Base-by-base conservation (phyloP, 1,140 invertebrate genomes). In the Leptinotarsa texana region DNA sequence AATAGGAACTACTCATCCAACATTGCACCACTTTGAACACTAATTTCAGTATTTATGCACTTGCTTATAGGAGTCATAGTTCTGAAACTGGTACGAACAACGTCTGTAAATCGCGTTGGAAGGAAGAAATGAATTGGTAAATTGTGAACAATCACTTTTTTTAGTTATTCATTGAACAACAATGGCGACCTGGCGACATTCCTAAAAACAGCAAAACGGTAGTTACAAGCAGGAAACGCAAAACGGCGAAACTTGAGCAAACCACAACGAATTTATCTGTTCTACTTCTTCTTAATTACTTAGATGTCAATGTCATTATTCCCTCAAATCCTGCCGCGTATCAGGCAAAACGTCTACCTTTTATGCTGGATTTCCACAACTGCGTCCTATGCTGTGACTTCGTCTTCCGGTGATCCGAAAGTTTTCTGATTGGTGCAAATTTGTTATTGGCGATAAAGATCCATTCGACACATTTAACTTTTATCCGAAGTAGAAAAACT, bases 131-230 rank as follows among this genome's bases (percentile, higher is more conserved):
- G n/a, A 68, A 65, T 68, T 27, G 21, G 48, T 15, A 21, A 72
- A 72, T 2, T 62, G 22, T 17, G 48, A 5, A 65, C 69, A 74
- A 61, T 42, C 42, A 73, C 18, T 74, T 75, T 79, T 21, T 76
- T 77, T 49, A 73, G 63, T 77, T 73, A 79, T 79, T 81, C 81
- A 79, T 80, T 79, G 69, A 80, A 82, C 81, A 84, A 84, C 81
- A 84, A 84, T 84, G 83, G 83, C 82, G 80, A 80, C 82, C 78
- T 71, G 83, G 83, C 82, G 80, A 82, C 82, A 79, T 75, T 75
- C 65, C 73, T 80, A 79, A 76, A 81, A 80, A 83, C 80, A 82
- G 76, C 75, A 77, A 83, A 18, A 24, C n/a, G 51, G 69, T 47
- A 8, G 69, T 22, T 51, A 15, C 15, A 57, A 22, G 69, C 69